Conservation (phyloP, 64 coral and sea anemone genomes). For the Pocillopora verrucosa region DNA sequence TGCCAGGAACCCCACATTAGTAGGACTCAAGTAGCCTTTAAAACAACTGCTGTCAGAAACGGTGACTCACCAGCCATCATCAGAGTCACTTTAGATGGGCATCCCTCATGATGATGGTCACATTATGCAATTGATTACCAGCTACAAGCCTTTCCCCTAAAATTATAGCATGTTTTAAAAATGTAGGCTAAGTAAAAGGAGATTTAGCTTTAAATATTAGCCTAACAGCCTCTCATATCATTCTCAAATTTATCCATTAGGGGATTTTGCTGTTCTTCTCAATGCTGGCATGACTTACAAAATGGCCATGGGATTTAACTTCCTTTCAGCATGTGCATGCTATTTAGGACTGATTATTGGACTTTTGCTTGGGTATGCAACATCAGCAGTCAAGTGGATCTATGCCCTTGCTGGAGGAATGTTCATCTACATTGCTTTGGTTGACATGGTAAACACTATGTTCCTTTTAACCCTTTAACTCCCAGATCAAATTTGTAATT, state of each 20-base stretch:
- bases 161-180: too few relatives aligned
- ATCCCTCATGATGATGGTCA: too few relatives aligned
- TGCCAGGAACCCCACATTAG: too few relatives aligned
- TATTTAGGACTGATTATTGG: slow-evolving; percentile 87
- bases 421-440: slow-evolving; percentile 64
- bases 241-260: slow-evolving; percentile 27
- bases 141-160: too few relatives aligned
- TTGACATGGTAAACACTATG: slow-evolving; percentile 78
- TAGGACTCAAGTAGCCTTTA: too few relatives aligned
- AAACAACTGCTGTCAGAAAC: too few relatives aligned
- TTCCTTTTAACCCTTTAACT: background rate
- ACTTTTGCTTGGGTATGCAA: slow-evolving; percentile 88
- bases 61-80: too few relatives aligned
- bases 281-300: slow-evolving; percentile 95
- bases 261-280: slow-evolving; percentile 98
- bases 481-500: too few relatives aligned
- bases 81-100: too few relatives aligned
- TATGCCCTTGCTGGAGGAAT: slow-evolving; percentile 59
- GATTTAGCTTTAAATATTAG: too few relatives aligned
- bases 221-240: background rate
- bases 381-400: slow-evolving; percentile 87
- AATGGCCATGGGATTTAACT: slow-evolving; percentile 88
- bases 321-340: slow-evolving; percentile 88
- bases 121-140: too few relatives aligned
- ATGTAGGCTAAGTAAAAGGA: too few relatives aligned